Base-by-base conservation (phyloP, 2,797 vertebrate species). In the Enteromius radiatus region DNA sequence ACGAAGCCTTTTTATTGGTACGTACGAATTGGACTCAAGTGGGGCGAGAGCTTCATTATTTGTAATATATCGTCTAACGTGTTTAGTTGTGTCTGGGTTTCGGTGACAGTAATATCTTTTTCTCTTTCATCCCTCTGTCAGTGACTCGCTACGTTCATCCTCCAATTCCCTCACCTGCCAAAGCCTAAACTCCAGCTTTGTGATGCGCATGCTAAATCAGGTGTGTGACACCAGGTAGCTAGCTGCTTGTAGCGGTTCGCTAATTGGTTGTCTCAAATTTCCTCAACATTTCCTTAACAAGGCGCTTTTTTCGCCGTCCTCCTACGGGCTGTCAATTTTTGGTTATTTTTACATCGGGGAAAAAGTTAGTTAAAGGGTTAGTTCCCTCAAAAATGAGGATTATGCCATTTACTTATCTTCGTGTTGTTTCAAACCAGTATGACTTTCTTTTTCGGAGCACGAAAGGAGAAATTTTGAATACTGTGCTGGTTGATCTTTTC, bases 261-360 rank as follows among this genome's bases (percentile, higher is more conserved):
- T 83, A 83, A 83, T 83, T 83, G 73, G 73, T 67, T 82, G 71
- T 82, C 81, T 54, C 64, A 76, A 69, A 59, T 82, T 68, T 74
- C 69, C 33, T 75, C 54, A 64, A 61, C 38, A 64, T 81, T 81
- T 63, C 79, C 49, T 73, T 75, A 75, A 81, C 70, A 76, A 65
- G 63, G 33, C 38, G 2, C 23, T 43, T 12, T 43, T 73, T 47
- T 38, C 3, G 2, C 11, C 17, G 10, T 52, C 80, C 71, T 76
- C 71, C 80, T 76, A 64, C 47, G 0, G 12, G 31, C 38, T 54
- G 80, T 76, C 71, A 67, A 15, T 41, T 76, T 76, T 76, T 67
- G 61, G 61, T 52, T 82, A 76, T 76, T 82, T 82, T 82, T 82
- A 76, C 23, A 70, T 21, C n/a, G 33, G 31, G 56, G 45, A 38